A percentile compares a stretch with the other conserved stretches of the same genome.
Evolutionary conservation across 1,140 invertebrate genomes (phyloP).

Genomic region (Paraescarpia echinospica): DNA sequence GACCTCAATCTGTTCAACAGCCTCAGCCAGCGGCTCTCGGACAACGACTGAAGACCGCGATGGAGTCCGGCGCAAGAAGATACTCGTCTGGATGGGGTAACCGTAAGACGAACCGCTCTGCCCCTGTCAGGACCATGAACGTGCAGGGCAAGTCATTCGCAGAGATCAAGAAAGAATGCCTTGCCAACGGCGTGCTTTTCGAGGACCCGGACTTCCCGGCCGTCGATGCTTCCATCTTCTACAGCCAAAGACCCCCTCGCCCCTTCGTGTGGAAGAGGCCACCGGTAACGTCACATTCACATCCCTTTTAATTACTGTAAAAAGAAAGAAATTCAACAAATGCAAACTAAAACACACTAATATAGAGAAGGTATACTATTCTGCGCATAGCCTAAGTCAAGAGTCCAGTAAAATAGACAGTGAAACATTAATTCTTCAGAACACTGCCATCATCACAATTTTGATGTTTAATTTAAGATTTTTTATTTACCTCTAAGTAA

Average conservation of each 20-base stretch:
- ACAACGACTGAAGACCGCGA: neutral
- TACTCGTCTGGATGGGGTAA: conserved; percentile 5
- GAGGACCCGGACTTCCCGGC: conserved; percentile 56
- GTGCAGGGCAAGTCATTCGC: conserved; percentile 43
- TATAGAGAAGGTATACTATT: too few relatives aligned
- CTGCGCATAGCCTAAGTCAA: neutral
- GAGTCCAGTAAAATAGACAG: too few relatives aligned
- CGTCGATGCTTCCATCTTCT: conserved; percentile 48
- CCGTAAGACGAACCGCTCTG: neutral
- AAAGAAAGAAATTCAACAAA: neutral
- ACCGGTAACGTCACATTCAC: neutral
- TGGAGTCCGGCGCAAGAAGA: neutral
- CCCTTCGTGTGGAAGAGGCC: conserved; percentile 53
- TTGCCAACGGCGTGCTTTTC: conserved; percentile 46
- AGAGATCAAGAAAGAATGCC: conserved; percentile 44
- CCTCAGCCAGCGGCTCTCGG: neutral
- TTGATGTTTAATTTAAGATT: too few relatives aligned
- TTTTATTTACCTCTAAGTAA: too few relatives aligned
- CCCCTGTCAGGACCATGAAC: neutral
- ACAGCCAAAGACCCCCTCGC: conserved; percentile 39
- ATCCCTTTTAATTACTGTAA: neutral
- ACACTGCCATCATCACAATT: too few relatives aligned
- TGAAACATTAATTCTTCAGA: too few relatives aligned
- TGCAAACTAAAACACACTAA: neutral
- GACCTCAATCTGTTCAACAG: neutral